Evolutionary conservation across 2,888 invertebrate genomes (phyloP), one percentile per base, ranked within the genome.

Genomic region (Iselma pallidipennis): DNA sequence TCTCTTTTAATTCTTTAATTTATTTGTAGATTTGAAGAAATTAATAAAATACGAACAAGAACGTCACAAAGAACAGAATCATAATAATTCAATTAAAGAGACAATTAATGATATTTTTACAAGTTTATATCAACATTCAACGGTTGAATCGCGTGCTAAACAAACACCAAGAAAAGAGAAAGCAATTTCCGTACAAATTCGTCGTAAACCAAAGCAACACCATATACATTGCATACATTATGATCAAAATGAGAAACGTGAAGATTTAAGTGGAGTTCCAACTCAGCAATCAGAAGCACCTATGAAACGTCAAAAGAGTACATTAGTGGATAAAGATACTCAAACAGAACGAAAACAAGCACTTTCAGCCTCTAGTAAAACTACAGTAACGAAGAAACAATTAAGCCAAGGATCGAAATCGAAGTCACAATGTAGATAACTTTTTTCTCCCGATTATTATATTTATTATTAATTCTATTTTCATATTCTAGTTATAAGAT

Each of bases 21-120:
- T 10, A 42, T 42, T 21, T 21, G 10, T 21, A 90, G 90, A 90
- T 82, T 81, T 91, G 54, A 90, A 90, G 76, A 86, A 85, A 68
- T 77, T 88, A 6, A 87, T 90, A 28, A 89, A 88, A 74, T 86
- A 88, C 76, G 88, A 88, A 65, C 63, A 71, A 63, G 74, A 70
- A 72, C 75, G 68, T 78, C 69, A 29, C 75, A 71, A 60, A 65
- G 6, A 52, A 53, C 59, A 62, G 2, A 51, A 33, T n/a, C 4
- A 16, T 7, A 56, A 55, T 49, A 49, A 26, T 12, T 49, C 48
- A 10, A 14, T 37, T 26, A 55, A 28, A 49, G 26, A 37, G 16
- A 14, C 16, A 2, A 51, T 28, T 7, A 65, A 65, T 12, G 65
- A 73, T 74, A 64, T 68, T 65, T 82, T 80, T 67, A 73, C 76